phyloP scores from a whole-genome alignment of 1,140 invertebrate genomes.

The Heliconius melpomene region DNA sequence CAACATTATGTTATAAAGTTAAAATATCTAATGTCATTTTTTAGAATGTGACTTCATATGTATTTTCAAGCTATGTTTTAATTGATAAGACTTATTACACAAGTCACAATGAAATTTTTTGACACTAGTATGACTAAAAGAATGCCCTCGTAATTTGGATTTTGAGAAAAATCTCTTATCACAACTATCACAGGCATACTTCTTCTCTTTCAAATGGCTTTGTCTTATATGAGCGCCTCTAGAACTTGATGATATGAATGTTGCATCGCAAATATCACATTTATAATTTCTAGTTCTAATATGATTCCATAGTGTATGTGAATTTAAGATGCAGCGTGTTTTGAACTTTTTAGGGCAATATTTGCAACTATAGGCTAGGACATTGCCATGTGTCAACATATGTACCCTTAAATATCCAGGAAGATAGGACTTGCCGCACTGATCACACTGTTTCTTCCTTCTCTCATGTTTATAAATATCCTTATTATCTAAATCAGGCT shows the following conservation, averaged over 20 bases:
- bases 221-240: conserved; percentile 73
- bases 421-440: conserved; percentile 78
- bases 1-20: no score
- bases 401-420: conserved; percentile 75
- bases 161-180: conserved; percentile 75
- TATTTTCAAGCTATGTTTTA: conserved; percentile 73
- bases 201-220: conserved; percentile 78
- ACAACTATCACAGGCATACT: conserved; percentile 73
- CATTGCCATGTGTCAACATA: conserved; percentile 73
- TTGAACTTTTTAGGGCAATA: conserved; percentile 79
- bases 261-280: conserved; percentile 74
- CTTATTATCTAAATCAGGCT: conserved; percentile 53
- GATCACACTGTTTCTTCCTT: conserved; percentile 70
- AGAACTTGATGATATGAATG: conserved; percentile 75
- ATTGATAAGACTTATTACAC: conserved; percentile 78
- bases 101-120: conserved; percentile 76
- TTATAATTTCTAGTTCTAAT: conserved; percentile 73
- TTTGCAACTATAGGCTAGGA: conserved; percentile 70
- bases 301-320: conserved; percentile 77
- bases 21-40: conserved; percentile 5
- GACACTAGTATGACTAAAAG: conserved; percentile 70
- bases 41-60: conserved; percentile 73
- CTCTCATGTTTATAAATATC: conserved; percentile 59
- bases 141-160: conserved; percentile 72
- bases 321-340: conserved; percentile 72